Evolutionary conservation across 2,113 vertebrate species (phyloP).

Genomic region (Naja naja): DNA sequence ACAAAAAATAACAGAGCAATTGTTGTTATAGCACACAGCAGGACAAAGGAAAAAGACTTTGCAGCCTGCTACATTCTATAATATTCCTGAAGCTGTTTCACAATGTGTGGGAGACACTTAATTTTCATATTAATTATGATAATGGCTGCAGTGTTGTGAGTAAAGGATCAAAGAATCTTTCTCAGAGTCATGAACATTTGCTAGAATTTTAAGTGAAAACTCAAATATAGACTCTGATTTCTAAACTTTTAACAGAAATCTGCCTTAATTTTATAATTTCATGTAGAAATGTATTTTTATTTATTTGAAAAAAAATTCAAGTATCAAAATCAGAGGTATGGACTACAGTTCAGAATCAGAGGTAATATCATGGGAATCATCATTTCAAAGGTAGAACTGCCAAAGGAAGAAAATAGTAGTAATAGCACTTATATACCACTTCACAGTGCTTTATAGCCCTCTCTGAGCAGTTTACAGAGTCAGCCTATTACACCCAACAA

Average conservation of each 20-base stretch:
- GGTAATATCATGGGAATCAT: not conserved
- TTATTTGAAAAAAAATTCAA: not conserved
- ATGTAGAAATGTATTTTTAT: not conserved
- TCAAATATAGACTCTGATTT: not conserved
- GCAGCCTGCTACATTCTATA: not conserved
- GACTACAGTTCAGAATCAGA: not conserved
- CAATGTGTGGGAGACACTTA: not conserved
- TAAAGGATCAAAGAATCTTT: not conserved
- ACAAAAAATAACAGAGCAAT: not conserved
- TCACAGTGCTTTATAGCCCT: not conserved
- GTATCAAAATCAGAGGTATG: not conserved
- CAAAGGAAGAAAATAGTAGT: not conserved
- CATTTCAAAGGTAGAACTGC: not conserved
- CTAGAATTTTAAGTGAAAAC: not conserved
- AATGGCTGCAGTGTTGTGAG: not conserved
- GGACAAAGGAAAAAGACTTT: not conserved
- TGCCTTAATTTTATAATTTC: not conserved
- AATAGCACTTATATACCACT: not conserved
- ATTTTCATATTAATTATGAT: not conserved
- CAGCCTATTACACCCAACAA: not conserved
- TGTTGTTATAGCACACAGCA: not conserved
- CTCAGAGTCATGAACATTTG: not conserved
- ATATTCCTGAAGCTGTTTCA: not conserved
- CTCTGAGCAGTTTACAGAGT: not conserved
- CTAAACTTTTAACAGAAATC: not conserved